A percentile compares a stretch with the other conserved stretches of the same genome.
phyloP scores from a whole-genome alignment of 1,140 invertebrate species.

The Pantala flavescens region DNA sequence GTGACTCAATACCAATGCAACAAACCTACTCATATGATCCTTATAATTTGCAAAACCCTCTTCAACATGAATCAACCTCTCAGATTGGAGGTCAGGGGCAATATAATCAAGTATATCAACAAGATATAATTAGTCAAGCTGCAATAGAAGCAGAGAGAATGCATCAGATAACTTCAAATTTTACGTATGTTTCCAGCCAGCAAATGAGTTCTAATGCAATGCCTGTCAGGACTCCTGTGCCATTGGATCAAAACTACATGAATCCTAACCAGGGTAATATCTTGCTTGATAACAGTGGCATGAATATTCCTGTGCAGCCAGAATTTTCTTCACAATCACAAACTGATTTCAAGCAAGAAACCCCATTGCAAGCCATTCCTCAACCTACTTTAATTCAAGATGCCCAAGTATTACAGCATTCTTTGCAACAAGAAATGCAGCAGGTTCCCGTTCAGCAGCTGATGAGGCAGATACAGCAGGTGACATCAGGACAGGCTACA shows the following conservation, averaged over 20 bases:
- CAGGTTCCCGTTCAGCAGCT: neutral
- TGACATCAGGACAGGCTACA: neutral
- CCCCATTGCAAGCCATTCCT: neutral
- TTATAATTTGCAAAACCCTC: neutral
- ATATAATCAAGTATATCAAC: neutral
- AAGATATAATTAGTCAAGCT: neutral
- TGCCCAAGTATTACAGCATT: neutral
- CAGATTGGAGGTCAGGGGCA: neutral
- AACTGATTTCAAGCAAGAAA: neutral
- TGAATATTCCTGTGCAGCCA: neutral
- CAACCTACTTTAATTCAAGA: neutral
- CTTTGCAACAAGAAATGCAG: neutral
- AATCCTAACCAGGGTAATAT: neutral
- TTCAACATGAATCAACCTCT: neutral
- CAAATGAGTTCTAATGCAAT: neutral
- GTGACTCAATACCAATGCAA: neutral
- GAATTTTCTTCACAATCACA: neutral
- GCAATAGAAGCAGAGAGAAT: neutral
- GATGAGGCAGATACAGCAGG: neutral
- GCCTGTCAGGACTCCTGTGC: neutral
- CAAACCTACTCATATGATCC: neutral
- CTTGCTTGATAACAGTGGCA: neutral
- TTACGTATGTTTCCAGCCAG: neutral
- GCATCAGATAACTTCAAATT: neutral
- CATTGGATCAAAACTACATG: neutral